A percentile compares a stretch with the other conserved stretches of the same genome.
Evolutionary conservation across 1,140 invertebrate species (phyloP).

Genomic region (Eurosta solidaginis): DNA sequence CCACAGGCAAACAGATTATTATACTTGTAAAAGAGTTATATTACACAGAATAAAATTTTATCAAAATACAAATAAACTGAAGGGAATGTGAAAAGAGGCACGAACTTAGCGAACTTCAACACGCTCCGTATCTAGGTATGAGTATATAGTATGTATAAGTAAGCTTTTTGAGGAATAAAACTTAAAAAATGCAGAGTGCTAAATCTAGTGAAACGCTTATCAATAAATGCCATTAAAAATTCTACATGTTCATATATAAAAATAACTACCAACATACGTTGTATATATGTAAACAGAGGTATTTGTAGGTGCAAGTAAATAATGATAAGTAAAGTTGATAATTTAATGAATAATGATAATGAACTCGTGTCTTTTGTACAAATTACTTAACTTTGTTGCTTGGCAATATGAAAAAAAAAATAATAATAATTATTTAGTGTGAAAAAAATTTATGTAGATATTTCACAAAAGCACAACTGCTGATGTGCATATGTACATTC

Average conservation of each 20-base stretch:
- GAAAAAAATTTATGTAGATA: too few species aligned
- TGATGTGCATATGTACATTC: too few species aligned
- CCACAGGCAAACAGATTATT: too few species aligned
- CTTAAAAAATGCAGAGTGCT: background rate
- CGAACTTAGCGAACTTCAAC: background rate
- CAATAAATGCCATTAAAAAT: slow-evolving; percentile 1
- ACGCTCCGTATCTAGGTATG: too few species aligned
- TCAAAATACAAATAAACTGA: background rate
- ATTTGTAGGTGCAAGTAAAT: background rate
- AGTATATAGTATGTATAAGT: background rate
- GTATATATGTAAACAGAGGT: background rate
- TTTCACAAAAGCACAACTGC: too few species aligned
- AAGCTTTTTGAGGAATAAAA: background rate
- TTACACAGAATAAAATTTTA: background rate
- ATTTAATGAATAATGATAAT: background rate
- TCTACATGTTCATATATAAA: background rate
- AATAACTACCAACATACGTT: too few species aligned
- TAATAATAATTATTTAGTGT: too few species aligned
- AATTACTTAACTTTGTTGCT: background rate
- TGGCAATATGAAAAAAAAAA: too few species aligned
- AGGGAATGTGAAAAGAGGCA: background rate
- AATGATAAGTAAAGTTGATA: background rate
- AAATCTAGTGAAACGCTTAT: background rate
- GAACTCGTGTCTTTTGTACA: background rate
- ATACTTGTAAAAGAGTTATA: background rate